These are phyloP conservation scores for Colaptes auratus DNA, from an alignment of 2,113 vertebrate species.

Conservation along the genomic window DNA sequence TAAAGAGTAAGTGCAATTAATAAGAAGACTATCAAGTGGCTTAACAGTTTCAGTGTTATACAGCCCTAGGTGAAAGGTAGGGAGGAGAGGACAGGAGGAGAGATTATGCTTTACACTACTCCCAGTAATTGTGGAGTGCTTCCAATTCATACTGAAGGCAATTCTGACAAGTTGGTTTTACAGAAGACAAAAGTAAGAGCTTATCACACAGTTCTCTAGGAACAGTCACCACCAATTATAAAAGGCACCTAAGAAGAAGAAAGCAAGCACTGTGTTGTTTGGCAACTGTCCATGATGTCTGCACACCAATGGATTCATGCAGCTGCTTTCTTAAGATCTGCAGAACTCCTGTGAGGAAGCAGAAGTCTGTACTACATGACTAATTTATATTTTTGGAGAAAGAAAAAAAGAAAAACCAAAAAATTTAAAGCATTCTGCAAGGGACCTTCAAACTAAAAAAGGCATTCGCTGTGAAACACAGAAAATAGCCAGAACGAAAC, in stretches of 20 bases:
- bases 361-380: not conserved
- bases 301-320: not conserved
- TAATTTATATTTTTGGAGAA: slow-evolving; percentile 12
- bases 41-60: not conserved
- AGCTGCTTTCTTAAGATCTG: not conserved
- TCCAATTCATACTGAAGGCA: not conserved
- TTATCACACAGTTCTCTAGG: not conserved
- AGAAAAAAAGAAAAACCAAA: not conserved
- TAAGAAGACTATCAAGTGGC: not conserved
- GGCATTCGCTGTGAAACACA: slow-evolving; percentile 17
- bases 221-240: not conserved
- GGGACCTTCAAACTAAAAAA: slow-evolving; percentile 21
- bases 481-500: slow-evolving; percentile 49
- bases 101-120: not conserved
- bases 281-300: not conserved
- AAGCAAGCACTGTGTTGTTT: not conserved
- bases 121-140: not conserved
- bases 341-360: not conserved
- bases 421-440: slow-evolving; percentile 37
- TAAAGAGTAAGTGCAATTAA: not conserved
- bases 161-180: not conserved
- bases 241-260: not conserved
- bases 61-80: not conserved
- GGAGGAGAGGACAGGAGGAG: not conserved
- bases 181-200: not conserved